Evolutionary conservation across 2,888 invertebrate species (phyloP).

Genomic region (Xestia c-nigrum): DNA sequence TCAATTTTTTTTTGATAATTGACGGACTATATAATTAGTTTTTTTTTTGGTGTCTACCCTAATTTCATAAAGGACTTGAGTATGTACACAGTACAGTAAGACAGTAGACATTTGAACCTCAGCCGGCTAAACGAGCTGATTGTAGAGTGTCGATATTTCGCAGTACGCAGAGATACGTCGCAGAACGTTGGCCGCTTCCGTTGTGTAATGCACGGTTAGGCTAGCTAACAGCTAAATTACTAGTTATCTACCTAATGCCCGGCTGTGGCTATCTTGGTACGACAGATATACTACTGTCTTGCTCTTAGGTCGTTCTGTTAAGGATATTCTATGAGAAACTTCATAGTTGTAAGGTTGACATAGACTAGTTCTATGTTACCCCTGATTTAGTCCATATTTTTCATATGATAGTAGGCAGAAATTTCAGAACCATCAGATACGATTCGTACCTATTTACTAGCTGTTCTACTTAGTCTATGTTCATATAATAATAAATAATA

Average conservation of each 20-base stretch:
- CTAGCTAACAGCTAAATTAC: constrained; percentile 53
- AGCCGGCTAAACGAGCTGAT: constrained; percentile 37
- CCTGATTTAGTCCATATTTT: background rate
- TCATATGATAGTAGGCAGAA: background rate
- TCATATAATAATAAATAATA: too few species aligned
- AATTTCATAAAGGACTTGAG: too few species aligned
- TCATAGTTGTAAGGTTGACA: background rate
- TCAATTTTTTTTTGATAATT: too few species aligned
- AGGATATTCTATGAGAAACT: background rate
- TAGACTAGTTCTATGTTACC: background rate
- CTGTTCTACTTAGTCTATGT: background rate
- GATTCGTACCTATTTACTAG: background rate
- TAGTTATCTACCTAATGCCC: constrained; percentile 44
- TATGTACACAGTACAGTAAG: background rate
- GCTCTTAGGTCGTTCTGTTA: background rate
- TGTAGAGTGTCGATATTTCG: constrained; percentile 33
- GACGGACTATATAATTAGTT: too few species aligned
- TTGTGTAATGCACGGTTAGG: constrained; percentile 46
- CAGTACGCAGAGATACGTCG: constrained; percentile 40
- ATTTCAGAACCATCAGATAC: background rate
- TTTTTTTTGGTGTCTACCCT: too few species aligned
- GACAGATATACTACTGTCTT: constrained; percentile 19
- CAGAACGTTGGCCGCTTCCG: constrained; percentile 45
- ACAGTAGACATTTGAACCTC: constrained; percentile 14
- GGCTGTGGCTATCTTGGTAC: constrained; percentile 10